These are phyloP conservation scores for Axinella damicornis DNA, from an alignment of 37 sponge, comb jelly and placozoan genomes.

Conservation along the genomic window DNA sequence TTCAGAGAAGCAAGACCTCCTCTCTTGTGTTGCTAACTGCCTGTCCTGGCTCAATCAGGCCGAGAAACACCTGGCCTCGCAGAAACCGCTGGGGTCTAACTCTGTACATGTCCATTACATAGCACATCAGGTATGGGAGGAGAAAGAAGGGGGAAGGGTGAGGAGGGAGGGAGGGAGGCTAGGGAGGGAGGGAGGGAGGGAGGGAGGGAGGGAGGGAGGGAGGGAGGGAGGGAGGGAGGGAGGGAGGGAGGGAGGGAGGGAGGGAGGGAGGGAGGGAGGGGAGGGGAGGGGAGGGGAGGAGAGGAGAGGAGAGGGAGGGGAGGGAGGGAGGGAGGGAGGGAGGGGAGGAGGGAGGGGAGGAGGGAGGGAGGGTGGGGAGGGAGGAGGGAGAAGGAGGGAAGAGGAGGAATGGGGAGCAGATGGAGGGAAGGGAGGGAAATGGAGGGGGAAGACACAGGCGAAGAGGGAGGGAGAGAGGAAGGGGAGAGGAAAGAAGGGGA, in stretches of 20 bases:
- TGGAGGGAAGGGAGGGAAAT: no score
- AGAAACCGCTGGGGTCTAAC: constrained; percentile 51
- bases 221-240: not conserved
- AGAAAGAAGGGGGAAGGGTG: not conserved
- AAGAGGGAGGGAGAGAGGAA: no score
- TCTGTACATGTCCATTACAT: constrained; percentile 13
- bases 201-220: no score
- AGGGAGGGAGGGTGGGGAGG: no score
- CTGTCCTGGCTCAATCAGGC: constrained; percentile 63
- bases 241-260: no score
- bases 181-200: no score
- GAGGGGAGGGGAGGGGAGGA: no score
- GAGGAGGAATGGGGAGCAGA: not conserved
- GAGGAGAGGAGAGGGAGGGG: no score
- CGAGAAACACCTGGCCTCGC: constrained; percentile 39
- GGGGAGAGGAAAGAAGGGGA: no score
- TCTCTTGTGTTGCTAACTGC: constrained; percentile 44
- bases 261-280: no score
- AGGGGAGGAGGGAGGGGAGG: not conserved
- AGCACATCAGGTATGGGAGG: constrained; percentile 12
- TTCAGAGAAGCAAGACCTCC: constrained; percentile 62
- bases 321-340: not conserved
- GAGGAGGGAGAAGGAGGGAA: no score
- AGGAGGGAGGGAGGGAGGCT: not conserved
- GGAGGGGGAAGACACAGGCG: no score